Percentiles rank a stretch among this genome's conserved stretches.
phyloP scores from a whole-genome alignment of 1,140 invertebrate genomes.

The Linepithema humile region DNA sequence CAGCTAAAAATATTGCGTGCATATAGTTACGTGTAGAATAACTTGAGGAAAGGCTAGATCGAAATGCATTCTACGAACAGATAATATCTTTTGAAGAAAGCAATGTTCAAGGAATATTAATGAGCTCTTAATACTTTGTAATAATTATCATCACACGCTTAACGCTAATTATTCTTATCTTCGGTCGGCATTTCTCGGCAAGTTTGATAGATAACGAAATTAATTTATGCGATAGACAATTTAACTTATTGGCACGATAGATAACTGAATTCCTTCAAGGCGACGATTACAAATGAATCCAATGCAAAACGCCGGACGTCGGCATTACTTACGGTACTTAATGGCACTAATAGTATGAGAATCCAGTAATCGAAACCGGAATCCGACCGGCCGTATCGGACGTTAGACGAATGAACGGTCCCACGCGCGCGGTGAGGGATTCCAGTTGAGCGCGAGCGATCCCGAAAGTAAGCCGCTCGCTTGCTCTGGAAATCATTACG shows the following conservation, averaged over 20 bases:
- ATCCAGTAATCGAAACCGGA: constrained; percentile 57
- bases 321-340: constrained; percentile 52
- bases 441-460: constrained; percentile 42
- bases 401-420: constrained; percentile 34
- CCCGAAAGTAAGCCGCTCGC: constrained; percentile 52
- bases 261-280: not conserved
- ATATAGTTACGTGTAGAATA: not conserved
- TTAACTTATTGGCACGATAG: not conserved
- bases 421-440: constrained; percentile 32
- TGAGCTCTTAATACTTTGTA: not conserved
- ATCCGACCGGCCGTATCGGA: constrained; percentile 34
- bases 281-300: constrained; percentile 23
- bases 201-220: constrained; percentile 1
- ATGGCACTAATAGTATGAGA: constrained; percentile 36
- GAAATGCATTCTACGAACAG: not conserved
- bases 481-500: constrained; percentile 35
- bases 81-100: not conserved
- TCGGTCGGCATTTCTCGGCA: not conserved
- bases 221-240: constrained; percentile 12
- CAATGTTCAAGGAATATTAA: not conserved
- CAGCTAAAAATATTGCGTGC: not conserved
- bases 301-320: constrained; percentile 1
- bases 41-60: not conserved
- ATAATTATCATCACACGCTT: not conserved
- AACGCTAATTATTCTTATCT: constrained; percentile 14